These are phyloP conservation scores for Latrodectus hesperus DNA, from an alignment of 2,888 invertebrate genomes.

Conservation along the genomic window DNA sequence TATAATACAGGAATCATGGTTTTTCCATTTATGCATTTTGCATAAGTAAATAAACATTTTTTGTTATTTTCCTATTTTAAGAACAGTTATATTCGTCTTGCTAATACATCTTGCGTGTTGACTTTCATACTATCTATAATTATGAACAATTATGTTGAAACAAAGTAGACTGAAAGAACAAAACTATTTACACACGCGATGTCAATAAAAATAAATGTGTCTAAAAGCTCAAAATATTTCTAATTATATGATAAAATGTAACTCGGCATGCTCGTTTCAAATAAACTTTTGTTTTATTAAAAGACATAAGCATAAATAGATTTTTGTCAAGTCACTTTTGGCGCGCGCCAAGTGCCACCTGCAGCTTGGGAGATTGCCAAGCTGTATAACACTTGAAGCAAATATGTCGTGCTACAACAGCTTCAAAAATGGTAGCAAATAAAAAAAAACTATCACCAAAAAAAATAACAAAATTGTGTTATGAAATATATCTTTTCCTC, in stretches of 20 bases:
- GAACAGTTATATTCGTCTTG: no score
- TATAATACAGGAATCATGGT: no score
- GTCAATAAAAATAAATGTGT: not conserved
- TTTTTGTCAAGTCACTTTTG: not conserved
- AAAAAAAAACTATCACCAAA: not conserved
- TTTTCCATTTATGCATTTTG: no score
- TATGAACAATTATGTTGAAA: no score
- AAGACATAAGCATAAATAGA: not conserved
- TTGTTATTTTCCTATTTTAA: no score
- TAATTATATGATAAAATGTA: not conserved
- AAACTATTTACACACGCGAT: no score
- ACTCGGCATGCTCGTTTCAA: not conserved
- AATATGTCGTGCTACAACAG: slow-evolving; percentile 27
- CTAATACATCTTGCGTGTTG: no score
- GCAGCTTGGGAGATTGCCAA: slow-evolving; percentile 43
- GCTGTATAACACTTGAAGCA: slow-evolving; percentile 11
- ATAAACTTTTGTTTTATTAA: not conserved
- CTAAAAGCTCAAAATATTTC: not conserved
- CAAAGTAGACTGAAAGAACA: no score
- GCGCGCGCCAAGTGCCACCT: slow-evolving; percentile 21
- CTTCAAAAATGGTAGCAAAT: slow-evolving; percentile 1
- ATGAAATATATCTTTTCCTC: slow-evolving; percentile 16
- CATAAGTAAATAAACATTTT: no score
- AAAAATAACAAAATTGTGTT: slow-evolving; percentile 1
- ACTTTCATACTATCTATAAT: no score